Base-by-base conservation (phyloP, 2,113 vertebrate genomes). In the Gila orcuttii region DNA sequence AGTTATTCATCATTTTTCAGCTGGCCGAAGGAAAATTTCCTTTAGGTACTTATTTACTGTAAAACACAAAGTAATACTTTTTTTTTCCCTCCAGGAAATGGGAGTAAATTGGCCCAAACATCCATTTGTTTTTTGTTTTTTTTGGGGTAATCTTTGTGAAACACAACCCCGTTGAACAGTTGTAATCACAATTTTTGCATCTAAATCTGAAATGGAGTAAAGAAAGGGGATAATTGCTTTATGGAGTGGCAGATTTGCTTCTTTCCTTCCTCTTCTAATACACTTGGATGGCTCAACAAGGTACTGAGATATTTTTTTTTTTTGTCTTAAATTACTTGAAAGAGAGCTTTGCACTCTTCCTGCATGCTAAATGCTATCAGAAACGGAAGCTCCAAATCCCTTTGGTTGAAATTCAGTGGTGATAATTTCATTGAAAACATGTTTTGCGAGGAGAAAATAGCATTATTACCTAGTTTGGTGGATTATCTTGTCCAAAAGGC, bases 401-500 rank as follows among this genome's bases (percentile, higher is more conserved):
- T 83, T 78, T 79, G 84, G 71, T 87, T 88, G 87, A 89, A 90
- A 88, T 90, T 82, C 82, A 81, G 86, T 80, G 82, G 68, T 86
- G 87, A 90, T 90, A 90, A 91, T 90, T 90, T 84, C 84, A 87
- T 90, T 87, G 86, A 88, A 88, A 89, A 88, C 87, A 90, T 90
- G 90, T 91, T 90, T 91, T 91, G 87, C 66, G 69, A 88, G 76
- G 78, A 85, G 86, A 86, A 91, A 91, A 91, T 92, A 87, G 76
- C 88, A 90, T 90, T 90, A 89, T 91, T 92, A 88, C 87, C 87
- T 92, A 85, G 86, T 92, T 92, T 90, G 87, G 74, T 79, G 86
- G 87, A 90, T 89, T 82, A 87, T 88, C 88, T 87, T 45, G 87
- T 87, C 84, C 89, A 86, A 81, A 87, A 86, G 88, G 80, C 91